phyloP scores from a whole-genome alignment of 2,888 invertebrate genomes.

The Philonicus albiceps region DNA sequence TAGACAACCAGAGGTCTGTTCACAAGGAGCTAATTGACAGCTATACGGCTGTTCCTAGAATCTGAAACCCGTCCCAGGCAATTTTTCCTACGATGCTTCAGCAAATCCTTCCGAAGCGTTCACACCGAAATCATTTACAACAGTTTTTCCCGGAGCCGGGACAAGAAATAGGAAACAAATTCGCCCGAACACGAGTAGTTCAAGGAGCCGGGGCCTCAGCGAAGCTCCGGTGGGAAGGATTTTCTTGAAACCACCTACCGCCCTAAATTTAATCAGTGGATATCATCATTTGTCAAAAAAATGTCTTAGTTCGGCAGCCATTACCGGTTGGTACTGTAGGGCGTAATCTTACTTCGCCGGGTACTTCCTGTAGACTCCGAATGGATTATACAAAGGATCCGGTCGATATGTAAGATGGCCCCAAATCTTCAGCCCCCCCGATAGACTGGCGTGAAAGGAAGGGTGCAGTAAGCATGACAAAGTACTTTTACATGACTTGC shows the following conservation, averaged over 20 bases:
- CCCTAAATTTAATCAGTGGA: slow-evolving; percentile 46
- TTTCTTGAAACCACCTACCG: neutral
- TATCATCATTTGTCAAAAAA: slow-evolving; percentile 49
- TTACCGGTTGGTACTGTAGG: slow-evolving; percentile 18
- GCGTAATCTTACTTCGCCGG: slow-evolving; percentile 29
- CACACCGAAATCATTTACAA: neutral
- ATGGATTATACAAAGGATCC: slow-evolving; percentile 16
- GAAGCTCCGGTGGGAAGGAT: neutral
- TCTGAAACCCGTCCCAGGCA: neutral
- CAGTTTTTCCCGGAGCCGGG: neutral
- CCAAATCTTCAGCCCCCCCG: neutral
- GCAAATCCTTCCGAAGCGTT: neutral
- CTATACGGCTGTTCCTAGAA: neutral
- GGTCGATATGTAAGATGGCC: slow-evolving; percentile 20
- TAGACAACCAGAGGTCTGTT: neutral
- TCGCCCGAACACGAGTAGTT: neutral
- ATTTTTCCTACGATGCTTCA: neutral
- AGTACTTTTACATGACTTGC: slow-evolving; percentile 43
- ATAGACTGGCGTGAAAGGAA: neutral
- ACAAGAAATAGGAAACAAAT: slow-evolving; percentile 5
- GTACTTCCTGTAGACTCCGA: slow-evolving; percentile 6
- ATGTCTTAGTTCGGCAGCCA: slow-evolving; percentile 41
- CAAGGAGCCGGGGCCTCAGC: neutral
- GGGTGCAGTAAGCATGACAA: slow-evolving; percentile 39
- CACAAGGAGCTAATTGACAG: neutral